Percentiles rank a stretch among this genome's conserved stretches.
These are phyloP conservation scores for Hucho hucho DNA, from an alignment of 2,113 vertebrate species.

Conservation along the genomic window DNA sequence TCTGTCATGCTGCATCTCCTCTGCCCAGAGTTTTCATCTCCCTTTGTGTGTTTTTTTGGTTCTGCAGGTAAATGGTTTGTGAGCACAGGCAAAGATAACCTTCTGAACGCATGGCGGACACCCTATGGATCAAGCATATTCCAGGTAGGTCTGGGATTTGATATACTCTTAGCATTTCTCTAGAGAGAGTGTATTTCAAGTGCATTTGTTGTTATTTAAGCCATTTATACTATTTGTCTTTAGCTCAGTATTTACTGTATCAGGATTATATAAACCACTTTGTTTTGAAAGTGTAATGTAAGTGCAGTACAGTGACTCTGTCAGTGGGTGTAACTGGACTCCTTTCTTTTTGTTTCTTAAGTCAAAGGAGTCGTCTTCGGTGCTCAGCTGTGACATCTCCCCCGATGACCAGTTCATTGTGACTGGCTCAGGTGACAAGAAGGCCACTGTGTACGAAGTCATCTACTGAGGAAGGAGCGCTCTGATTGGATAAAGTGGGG, in stretches of 20 bases:
- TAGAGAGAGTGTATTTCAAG: not conserved
- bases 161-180: not conserved
- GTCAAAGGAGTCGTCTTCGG: slow-evolving; percentile 96
- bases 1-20: slow-evolving; percentile 21
- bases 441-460: slow-evolving; percentile 96
- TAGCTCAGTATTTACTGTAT: too few species aligned
- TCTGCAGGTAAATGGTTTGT: slow-evolving; percentile 87
- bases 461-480: slow-evolving; percentile 86
- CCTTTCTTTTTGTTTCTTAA: slow-evolving; percentile 43
- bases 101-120: slow-evolving; percentile 87
- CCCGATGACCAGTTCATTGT: slow-evolving; percentile 96
- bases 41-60: slow-evolving; percentile 21
- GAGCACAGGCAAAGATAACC: slow-evolving; percentile 87
- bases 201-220: not conserved
- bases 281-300: not conserved
- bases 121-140: slow-evolving; percentile 89
- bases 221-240: not conserved
- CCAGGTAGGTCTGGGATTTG: slow-evolving; percentile 70
- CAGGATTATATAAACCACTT: not conserved
- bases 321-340: not conserved
- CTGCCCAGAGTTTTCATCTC: slow-evolving; percentile 42
- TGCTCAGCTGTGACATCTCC: slow-evolving; percentile 96
- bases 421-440: slow-evolving; percentile 97
- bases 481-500: slow-evolving; percentile 25
- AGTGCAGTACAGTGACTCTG: too few species aligned